Evolutionary conservation across 2,113 vertebrate species (phyloP).

Genomic region (Ibidorhyncha struthersii): DNA sequence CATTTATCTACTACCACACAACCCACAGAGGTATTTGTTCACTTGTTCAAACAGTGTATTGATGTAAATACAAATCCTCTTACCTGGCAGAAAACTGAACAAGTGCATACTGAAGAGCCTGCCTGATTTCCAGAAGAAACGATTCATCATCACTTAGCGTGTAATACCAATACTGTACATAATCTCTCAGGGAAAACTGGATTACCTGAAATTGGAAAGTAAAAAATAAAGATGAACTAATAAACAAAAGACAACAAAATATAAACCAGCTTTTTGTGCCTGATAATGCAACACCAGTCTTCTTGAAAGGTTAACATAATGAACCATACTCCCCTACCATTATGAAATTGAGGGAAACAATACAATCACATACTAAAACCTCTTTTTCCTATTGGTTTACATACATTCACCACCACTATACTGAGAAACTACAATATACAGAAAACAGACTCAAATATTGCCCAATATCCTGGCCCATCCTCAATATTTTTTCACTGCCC

Average conservation of each 20-base stretch:
- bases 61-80: conserved; percentile 9
- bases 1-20: not conserved
- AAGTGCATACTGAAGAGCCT: conserved; percentile 94
- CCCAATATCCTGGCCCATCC: not conserved
- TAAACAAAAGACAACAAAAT: not conserved
- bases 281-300: not conserved
- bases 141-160: conserved; percentile 97
- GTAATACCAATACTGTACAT: conserved; percentile 99
- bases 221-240: not conserved
- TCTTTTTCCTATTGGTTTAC: not conserved
- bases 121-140: conserved; percentile 96
- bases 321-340: not conserved
- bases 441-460: not conserved
- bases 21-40: not conserved
- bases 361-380: not conserved
- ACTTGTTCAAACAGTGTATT: not conserved
- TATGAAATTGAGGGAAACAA: not conserved
- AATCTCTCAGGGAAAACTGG: conserved; percentile 97
- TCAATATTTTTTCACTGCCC: not conserved
- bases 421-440: not conserved
- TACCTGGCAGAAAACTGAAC: conserved; percentile 97
- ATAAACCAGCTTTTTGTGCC: not conserved
- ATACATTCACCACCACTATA: not conserved
- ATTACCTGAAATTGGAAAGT: conserved; percentile 83
- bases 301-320: not conserved